Conservation (phyloP, 2,113 vertebrate species). For the cat (Felis catus) region DNA sequence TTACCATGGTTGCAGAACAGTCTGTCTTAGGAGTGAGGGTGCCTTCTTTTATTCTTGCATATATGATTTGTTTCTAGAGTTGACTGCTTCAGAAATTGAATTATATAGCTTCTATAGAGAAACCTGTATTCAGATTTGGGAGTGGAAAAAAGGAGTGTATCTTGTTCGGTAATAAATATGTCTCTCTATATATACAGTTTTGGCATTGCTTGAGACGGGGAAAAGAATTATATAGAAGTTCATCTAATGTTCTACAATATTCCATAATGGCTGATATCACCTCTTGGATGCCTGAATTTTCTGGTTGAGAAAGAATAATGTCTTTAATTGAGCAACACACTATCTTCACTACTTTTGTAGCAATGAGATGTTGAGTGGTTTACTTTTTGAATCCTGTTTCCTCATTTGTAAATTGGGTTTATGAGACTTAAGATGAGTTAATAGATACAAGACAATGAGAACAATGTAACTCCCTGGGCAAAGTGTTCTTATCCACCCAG, state of each 20-base stretch:
- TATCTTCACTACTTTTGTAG: background rate
- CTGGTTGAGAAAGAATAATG: background rate
- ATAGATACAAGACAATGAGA: background rate
- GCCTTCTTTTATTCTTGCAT: slow-evolving; percentile 2
- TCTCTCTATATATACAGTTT: background rate
- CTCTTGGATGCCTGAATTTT: background rate
- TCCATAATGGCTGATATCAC: background rate
- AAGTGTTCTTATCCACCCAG: background rate
- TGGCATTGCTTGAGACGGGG: background rate
- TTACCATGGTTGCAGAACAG: background rate
- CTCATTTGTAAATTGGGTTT: background rate
- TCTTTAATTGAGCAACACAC: background rate
- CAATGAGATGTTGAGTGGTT: background rate
- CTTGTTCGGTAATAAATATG: background rate
- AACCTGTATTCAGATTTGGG: background rate
- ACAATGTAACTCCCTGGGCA: background rate
- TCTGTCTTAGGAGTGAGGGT: background rate
- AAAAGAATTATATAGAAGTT: background rate
- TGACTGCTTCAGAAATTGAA: background rate
- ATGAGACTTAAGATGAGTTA: background rate
- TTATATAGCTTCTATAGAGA: background rate
- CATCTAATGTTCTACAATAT: background rate
- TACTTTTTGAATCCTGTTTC: background rate
- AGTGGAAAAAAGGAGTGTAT: background rate
- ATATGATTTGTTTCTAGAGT: background rate